Evolutionary conservation across 2,797 vertebrate genomes (phyloP).

Genomic region (Danio kyathit): DNA sequence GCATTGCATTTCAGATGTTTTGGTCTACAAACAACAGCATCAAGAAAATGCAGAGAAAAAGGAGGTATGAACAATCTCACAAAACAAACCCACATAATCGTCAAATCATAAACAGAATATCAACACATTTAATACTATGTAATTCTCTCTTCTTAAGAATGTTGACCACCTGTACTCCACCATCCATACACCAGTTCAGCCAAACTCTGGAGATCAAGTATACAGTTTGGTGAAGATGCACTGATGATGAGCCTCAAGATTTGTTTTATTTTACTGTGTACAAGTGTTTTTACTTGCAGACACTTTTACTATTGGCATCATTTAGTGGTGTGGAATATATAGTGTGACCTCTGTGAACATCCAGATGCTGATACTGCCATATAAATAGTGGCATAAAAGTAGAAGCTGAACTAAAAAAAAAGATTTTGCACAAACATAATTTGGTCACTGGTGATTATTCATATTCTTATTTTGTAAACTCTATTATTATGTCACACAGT

Average conservation of each 20-base stretch:
- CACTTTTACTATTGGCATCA: too few relatives aligned
- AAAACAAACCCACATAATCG: background rate
- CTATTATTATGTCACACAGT: too few relatives aligned
- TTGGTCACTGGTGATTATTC: too few relatives aligned
- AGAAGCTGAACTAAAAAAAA: too few relatives aligned
- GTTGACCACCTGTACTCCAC: conserved; percentile 32
- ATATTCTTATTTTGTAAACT: too few relatives aligned
- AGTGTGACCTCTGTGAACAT: background rate
- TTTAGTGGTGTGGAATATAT: too few relatives aligned
- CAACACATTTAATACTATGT: background rate
- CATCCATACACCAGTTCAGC: conserved; percentile 26
- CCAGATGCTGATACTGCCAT: background rate
- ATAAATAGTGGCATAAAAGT: too few relatives aligned
- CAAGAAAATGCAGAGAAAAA: background rate
- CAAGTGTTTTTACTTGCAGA: too few relatives aligned
- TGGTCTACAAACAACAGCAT: background rate
- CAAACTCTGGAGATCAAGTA: accelerated
- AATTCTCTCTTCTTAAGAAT: background rate
- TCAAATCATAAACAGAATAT: background rate
- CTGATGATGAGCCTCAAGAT: conserved; percentile 16
- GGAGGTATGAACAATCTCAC: background rate
- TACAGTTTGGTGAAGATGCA: conserved; percentile 25
- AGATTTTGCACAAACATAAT: too few relatives aligned
- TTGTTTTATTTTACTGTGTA: background rate
- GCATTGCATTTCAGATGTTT: background rate